Base-by-base conservation (phyloP, 2,113 vertebrate genomes). In the Opisthocomus hoazin region DNA sequence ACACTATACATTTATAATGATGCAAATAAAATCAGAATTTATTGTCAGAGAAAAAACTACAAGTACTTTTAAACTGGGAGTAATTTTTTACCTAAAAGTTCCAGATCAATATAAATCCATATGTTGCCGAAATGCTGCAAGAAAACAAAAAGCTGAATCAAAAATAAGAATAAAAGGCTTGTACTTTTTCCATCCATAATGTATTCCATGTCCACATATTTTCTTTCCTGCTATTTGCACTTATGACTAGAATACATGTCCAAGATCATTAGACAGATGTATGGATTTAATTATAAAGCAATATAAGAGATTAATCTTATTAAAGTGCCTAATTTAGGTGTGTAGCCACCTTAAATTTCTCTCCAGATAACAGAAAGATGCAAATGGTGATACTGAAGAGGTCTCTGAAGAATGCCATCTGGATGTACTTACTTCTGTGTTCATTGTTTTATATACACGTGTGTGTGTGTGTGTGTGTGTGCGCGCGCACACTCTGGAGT, bases 391-490 rank as follows among this genome's bases (percentile, higher is more conserved):
- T 22, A 15, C 5, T 73, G 70, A 56, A 64, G 45, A 48, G 9
- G 3, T 37, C 63, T 86, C 8, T 53, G 79, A n/a, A n/a, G 53
- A 71, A 68, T 64, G 34, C 43, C 34, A 12, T 11, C 30, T 83
- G 71, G 17, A 15, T 23, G 75, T 26, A 6, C 12, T 92, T 66
- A 23, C 30, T 60, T 81, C 7, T 82, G 29, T 65, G 61, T 37
- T 15, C 8, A 7, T 22, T 58, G 34, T 15, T 48, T 39, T 34
- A 10, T 17, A 2, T 14, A 1, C 27, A 5, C 15, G 8, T 30
- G 1, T 13, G 2, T 13, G 5, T 8, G 19, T 34, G 16, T 21
- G 6, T 15, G 14, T 4, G 16, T 9, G 5, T 6, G 15, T 37
- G 23, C 50, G 18, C 12, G 26, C 6, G 26, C n/a, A 12, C 10